Percentiles rank a stretch among this genome's conserved stretches.
Conservation (phyloP, 2,888 invertebrate genomes). For the Notodonta dromedarius region DNA sequence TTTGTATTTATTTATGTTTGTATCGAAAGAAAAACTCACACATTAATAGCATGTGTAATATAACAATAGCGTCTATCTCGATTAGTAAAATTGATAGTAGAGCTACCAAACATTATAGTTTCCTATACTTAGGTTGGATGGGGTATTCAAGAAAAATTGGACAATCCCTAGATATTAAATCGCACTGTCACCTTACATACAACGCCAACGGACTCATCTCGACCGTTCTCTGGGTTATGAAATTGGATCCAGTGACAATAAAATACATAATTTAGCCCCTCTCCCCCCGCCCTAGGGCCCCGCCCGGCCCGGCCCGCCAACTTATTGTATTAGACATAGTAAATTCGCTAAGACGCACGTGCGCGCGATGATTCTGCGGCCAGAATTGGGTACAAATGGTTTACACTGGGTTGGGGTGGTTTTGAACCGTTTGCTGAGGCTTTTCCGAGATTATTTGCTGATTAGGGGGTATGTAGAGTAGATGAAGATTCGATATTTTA, state of each 20-base stretch:
- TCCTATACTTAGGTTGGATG: too few relatives aligned
- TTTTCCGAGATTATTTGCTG: neutral
- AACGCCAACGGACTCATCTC: constrained; percentile 55
- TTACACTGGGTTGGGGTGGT: constrained; percentile 30
- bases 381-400: constrained; percentile 55
- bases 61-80: too few relatives aligned
- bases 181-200: neutral
- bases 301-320: constrained; percentile 54
- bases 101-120: too few relatives aligned
- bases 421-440: neutral
- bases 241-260: constrained; percentile 73
- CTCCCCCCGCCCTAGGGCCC: constrained; percentile 37
- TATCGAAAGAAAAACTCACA: too few relatives aligned
- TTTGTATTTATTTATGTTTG: too few relatives aligned
- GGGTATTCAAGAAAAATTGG: too few relatives aligned
- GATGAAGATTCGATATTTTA: neutral
- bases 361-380: constrained; percentile 60
- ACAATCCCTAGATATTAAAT: neutral
- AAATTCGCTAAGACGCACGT: constrained; percentile 72
- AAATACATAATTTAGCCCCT: constrained; percentile 74
- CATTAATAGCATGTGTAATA: too few relatives aligned
- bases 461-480: neutral
- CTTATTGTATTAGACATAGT: constrained; percentile 76
- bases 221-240: constrained; percentile 69
- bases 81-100: too few relatives aligned